Evolutionary conservation across 1,140 invertebrate genomes (phyloP).

Genomic region (Zaprionus ornatus): DNA sequence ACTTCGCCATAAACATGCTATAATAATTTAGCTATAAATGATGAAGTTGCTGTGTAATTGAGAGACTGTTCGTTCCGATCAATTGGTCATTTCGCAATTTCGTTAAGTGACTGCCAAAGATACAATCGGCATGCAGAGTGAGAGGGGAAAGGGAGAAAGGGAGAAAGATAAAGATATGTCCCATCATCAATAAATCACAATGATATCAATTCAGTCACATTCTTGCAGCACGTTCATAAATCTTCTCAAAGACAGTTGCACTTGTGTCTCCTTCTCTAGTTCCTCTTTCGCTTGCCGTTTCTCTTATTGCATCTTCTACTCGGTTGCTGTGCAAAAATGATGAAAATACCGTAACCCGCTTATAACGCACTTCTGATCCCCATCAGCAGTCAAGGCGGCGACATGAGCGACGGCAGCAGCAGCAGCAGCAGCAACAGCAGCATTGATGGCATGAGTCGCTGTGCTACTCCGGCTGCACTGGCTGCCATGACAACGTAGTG

Average conservation of each 20-base stretch:
- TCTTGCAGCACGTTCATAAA: slow-evolving; percentile 29
- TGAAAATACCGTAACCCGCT: slow-evolving; percentile 72
- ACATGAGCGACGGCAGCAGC: slow-evolving; percentile 1
- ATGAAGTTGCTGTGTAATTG: background rate
- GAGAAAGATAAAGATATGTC: background rate
- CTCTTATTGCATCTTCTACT: slow-evolving; percentile 21
- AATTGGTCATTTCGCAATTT: background rate
- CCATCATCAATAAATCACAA: slow-evolving; percentile 33
- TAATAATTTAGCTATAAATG: background rate
- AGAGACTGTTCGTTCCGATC: background rate
- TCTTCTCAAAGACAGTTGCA: slow-evolving; percentile 28
- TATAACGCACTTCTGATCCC: slow-evolving; percentile 55
- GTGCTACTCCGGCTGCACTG: background rate
- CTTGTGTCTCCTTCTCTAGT: background rate
- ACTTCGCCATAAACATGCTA: background rate
- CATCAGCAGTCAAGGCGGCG: slow-evolving; percentile 8
- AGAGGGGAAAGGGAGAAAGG: background rate
- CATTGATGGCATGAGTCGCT: slow-evolving; percentile 11
- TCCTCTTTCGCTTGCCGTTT: slow-evolving; percentile 3
- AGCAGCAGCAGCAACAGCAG: slow-evolving; percentile 3
- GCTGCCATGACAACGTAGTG: slow-evolving; percentile 48
- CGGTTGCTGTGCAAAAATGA: slow-evolving; percentile 32
- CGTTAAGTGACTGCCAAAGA: slow-evolving; percentile 17
- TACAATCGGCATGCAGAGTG: background rate
- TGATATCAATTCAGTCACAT: slow-evolving; percentile 26